Percentiles rank a stretch among this genome's conserved stretches.
These are phyloP conservation scores for Phyllopteryx taeniolatus DNA, from an alignment of 2,113 vertebrate genomes.

Conservation along the genomic window DNA sequence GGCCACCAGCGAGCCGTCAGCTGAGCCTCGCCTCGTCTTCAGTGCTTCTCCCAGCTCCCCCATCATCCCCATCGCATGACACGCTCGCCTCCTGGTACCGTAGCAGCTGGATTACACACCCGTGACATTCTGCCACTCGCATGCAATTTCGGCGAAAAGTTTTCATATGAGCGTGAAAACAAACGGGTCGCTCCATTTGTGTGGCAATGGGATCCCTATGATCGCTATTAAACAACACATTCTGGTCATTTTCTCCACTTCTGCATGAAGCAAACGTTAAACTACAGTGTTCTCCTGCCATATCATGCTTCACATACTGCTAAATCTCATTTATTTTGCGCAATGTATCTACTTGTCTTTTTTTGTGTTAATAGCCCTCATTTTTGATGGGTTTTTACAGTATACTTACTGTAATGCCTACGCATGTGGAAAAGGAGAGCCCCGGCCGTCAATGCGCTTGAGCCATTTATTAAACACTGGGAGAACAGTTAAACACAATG, in stretches of 20 bases:
- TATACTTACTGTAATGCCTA: too few relatives aligned
- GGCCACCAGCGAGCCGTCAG: conserved; percentile 73
- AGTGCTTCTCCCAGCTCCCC: conserved; percentile 57
- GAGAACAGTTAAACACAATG: too few relatives aligned
- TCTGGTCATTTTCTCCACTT: not conserved
- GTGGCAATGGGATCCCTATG: not conserved
- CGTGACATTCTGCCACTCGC: not conserved
- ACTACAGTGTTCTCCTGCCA: too few relatives aligned
- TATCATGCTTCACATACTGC: too few relatives aligned
- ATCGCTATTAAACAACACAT: not conserved
- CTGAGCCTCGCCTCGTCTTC: conserved; percentile 59
- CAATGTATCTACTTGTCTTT: too few relatives aligned
- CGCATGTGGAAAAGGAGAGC: too few relatives aligned
- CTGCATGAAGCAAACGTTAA: too few relatives aligned
- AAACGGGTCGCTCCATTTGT: not conserved
- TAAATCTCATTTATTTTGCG: too few relatives aligned
- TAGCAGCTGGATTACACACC: conserved; percentile 36
- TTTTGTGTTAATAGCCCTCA: too few relatives aligned
- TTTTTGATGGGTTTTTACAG: too few relatives aligned
- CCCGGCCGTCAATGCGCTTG: too few relatives aligned
- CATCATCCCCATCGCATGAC: conserved; percentile 45
- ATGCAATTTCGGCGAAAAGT: not conserved
- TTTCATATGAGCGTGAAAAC: not conserved
- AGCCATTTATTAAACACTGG: too few relatives aligned
- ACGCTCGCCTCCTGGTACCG: conserved; percentile 17